Percentiles rank a stretch among this genome's conserved stretches.
phyloP scores from a whole-genome alignment of 1,140 invertebrate genomes.

The Diplogasteroides magnus region DNA sequence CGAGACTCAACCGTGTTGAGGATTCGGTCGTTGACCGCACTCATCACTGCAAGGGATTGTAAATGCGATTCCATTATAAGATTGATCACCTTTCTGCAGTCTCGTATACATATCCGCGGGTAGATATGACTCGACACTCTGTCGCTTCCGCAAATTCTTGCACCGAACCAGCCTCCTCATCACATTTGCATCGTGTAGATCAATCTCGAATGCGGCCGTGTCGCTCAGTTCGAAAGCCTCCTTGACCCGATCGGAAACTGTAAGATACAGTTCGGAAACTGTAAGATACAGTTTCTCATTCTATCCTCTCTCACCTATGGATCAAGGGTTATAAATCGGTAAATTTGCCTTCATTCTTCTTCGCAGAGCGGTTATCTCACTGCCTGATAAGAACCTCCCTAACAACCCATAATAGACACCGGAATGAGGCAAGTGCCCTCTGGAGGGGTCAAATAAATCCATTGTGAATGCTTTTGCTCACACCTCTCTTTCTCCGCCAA shows the following conservation, averaged over 20 bases:
- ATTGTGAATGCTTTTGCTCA: too few species aligned
- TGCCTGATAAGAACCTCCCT: too few species aligned
- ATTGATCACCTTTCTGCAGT: constrained; percentile 14
- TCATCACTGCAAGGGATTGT: constrained; percentile 13
- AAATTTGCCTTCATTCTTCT: too few species aligned
- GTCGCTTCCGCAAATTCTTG: constrained; percentile 17
- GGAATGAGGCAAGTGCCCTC: too few species aligned
- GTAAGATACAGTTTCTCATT: too few species aligned
- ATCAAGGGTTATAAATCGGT: too few species aligned
- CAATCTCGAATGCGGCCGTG: constrained; percentile 16
- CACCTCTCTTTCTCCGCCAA: too few species aligned
- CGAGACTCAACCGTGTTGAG: background rate
- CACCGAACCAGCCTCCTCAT: constrained; percentile 18
- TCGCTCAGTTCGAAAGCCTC: constrained; percentile 17
- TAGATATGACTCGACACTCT: constrained; percentile 20
- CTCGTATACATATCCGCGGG: constrained; percentile 6
- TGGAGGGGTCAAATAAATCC: too few species aligned
- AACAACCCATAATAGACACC: too few species aligned
- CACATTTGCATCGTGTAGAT: constrained; percentile 21
- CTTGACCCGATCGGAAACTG: constrained; percentile 22
- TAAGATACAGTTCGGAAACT: too few species aligned
- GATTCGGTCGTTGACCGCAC: constrained; percentile 4
- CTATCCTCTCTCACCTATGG: too few species aligned
- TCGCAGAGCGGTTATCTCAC: too few species aligned
- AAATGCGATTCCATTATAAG: background rate